phyloP scores from a whole-genome alignment of 2,113 vertebrate genomes.

The Charadrius vociferus region DNA sequence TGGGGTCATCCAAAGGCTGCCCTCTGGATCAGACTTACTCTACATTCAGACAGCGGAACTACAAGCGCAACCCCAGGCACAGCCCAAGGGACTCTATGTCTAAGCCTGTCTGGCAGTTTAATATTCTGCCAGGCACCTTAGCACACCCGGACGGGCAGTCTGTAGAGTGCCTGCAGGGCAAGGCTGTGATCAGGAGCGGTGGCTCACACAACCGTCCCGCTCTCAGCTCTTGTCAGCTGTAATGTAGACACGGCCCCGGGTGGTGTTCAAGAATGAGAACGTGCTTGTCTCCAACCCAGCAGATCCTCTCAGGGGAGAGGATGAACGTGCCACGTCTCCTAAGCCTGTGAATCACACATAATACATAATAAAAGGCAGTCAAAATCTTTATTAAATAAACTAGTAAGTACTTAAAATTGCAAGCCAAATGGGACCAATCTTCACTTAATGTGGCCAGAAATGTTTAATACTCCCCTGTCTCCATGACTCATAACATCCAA shows the following conservation, averaged over 20 bases:
- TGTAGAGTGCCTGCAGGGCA: neutral
- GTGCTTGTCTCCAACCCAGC: neutral
- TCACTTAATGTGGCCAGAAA: neutral
- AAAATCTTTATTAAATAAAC: conserved; percentile 19
- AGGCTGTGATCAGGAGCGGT: neutral
- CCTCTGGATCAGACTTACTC: neutral
- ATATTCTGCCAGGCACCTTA: neutral
- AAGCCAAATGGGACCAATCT: neutral
- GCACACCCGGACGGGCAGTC: neutral
- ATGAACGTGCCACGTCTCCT: neutral
- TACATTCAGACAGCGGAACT: neutral
- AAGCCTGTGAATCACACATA: neutral
- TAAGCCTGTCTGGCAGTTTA: neutral
- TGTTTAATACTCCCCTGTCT: neutral
- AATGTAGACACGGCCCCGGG: neutral
- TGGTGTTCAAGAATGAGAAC: neutral
- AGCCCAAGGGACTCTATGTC: neutral
- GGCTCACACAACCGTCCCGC: neutral
- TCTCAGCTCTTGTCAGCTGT: neutral
- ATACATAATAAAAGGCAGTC: neutral
- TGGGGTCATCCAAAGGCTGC: neutral
- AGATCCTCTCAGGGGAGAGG: neutral
- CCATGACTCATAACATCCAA: neutral
- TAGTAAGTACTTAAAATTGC: neutral
- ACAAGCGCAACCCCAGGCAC: neutral